Evolutionary conservation across 2,113 vertebrate genomes (phyloP).

Genomic region (Pteruthius melanotis): DNA sequence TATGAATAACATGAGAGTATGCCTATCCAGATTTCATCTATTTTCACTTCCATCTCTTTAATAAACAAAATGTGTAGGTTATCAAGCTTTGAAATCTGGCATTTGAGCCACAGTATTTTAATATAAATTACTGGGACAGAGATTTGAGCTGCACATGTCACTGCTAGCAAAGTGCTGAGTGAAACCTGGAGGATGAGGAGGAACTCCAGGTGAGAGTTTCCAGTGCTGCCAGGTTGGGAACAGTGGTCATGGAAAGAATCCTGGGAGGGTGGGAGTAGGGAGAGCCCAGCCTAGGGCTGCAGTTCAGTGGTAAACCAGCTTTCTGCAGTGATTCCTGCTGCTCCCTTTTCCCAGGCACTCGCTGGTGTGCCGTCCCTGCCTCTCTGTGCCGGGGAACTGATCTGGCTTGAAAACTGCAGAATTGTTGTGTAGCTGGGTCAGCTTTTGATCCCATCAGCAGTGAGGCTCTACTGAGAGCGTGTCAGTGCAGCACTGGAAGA

Average conservation of each 20-base stretch:
- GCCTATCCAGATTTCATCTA: neutral
- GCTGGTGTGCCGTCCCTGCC: neutral
- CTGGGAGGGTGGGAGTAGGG: neutral
- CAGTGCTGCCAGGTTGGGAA: neutral
- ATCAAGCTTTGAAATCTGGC: neutral
- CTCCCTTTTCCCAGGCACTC: neutral
- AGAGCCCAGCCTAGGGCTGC: neutral
- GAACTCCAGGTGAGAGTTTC: neutral
- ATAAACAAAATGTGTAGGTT: neutral
- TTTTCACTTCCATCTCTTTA: neutral
- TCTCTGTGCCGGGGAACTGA: neutral
- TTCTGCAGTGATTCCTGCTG: neutral
- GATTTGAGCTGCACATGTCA: neutral
- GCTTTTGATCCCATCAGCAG: neutral
- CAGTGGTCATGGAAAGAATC: rapidly evolving
- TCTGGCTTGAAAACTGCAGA: neutral
- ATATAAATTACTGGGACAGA: neutral
- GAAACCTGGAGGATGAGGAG: neutral
- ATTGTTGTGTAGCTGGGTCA: neutral
- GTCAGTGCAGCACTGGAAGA: neutral
- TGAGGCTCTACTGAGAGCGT: neutral
- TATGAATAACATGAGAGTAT: neutral
- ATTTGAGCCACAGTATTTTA: neutral
- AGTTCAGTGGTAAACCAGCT: too few relatives aligned
- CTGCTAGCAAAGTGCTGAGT: neutral